These are phyloP conservation scores for Acanthurus leucopareius DNA, from an alignment of 2,797 vertebrate genomes.

Conservation along the genomic window DNA sequence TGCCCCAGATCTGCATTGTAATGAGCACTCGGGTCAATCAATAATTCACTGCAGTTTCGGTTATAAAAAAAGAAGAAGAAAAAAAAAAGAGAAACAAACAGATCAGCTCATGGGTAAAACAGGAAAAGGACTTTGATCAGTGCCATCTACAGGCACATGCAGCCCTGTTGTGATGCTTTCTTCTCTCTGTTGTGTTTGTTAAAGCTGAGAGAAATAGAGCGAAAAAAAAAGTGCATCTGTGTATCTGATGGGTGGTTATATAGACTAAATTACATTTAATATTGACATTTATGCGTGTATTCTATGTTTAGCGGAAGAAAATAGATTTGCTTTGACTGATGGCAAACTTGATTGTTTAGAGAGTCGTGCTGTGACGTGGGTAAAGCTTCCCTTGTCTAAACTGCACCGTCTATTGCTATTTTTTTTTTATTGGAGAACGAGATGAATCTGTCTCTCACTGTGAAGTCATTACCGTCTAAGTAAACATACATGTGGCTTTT, in stretches of 20 bases:
- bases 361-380: constrained; percentile 39
- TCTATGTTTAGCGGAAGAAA: constrained; percentile 13
- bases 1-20: constrained; percentile 86
- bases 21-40: constrained; percentile 90
- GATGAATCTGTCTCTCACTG: constrained; percentile 35
- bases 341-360: constrained; percentile 49
- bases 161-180: constrained; percentile 47
- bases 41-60: constrained; percentile 89
- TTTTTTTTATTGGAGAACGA: constrained; percentile 4
- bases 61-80: constrained; percentile 55
- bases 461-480: constrained; percentile 33
- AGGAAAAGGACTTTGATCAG: constrained; percentile 85
- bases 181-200: constrained; percentile 54
- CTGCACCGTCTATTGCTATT: constrained; percentile 10
- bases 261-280: constrained; percentile 41
- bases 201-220: constrained; percentile 15
- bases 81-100: constrained; percentile 58
- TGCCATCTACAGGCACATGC: constrained; percentile 69
- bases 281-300: constrained; percentile 34
- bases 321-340: constrained; percentile 31
- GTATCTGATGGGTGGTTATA: constrained; percentile 33
- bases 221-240: constrained; percentile 12
- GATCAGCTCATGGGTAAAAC: constrained; percentile 83
- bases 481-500: constrained; percentile 18
- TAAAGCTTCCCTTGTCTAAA: constrained; percentile 44